These are phyloP conservation scores for Neodontobutis hainanensis DNA, from an alignment of 2,113 vertebrate genomes.

Conservation along the genomic window DNA sequence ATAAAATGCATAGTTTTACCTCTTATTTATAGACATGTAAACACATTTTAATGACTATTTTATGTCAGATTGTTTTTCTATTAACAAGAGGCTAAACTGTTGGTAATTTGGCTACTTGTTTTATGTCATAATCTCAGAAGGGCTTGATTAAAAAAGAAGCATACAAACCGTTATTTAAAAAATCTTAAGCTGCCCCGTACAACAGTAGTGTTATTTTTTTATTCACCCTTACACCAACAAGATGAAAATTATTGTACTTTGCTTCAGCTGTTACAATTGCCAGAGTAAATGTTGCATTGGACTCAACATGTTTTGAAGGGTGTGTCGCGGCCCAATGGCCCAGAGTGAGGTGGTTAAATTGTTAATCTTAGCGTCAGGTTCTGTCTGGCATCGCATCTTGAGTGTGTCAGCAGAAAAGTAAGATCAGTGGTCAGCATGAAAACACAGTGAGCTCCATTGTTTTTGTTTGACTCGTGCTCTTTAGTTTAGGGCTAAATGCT, in stretches of 20 bases:
- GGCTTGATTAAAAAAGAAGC: no score
- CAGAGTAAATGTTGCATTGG: slow-evolving; percentile 60
- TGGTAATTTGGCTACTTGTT: slow-evolving; percentile 42
- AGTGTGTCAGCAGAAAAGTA: slow-evolving; percentile 47
- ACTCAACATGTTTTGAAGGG: slow-evolving; percentile 50
- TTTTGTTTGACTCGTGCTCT: slow-evolving; percentile 33
- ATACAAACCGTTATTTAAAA: no score
- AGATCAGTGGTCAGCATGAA: slow-evolving; percentile 23
- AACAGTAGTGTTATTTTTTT: slow-evolving; percentile 29
- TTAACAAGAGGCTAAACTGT: slow-evolving; percentile 5
- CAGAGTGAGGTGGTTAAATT: slow-evolving; percentile 55
- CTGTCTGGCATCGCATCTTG: slow-evolving; percentile 56
- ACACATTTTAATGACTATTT: no score
- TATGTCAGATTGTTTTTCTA: no score
- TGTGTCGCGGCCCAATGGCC: slow-evolving; percentile 31
- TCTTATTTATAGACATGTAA: no score
- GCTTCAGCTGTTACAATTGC: slow-evolving; percentile 41
- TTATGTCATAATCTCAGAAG: background rate
- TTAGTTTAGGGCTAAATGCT: slow-evolving; percentile 14
- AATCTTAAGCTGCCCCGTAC: slow-evolving; percentile 23
- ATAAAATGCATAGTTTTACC: no score
- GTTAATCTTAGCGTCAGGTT: slow-evolving; percentile 67
- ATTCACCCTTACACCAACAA: slow-evolving; percentile 40
- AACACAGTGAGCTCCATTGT: slow-evolving; percentile 53
- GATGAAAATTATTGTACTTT: slow-evolving; percentile 57